Evolutionary conservation across 2,797 vertebrate genomes (phyloP).

Genomic region (Gymnocypris eckloni): DNA sequence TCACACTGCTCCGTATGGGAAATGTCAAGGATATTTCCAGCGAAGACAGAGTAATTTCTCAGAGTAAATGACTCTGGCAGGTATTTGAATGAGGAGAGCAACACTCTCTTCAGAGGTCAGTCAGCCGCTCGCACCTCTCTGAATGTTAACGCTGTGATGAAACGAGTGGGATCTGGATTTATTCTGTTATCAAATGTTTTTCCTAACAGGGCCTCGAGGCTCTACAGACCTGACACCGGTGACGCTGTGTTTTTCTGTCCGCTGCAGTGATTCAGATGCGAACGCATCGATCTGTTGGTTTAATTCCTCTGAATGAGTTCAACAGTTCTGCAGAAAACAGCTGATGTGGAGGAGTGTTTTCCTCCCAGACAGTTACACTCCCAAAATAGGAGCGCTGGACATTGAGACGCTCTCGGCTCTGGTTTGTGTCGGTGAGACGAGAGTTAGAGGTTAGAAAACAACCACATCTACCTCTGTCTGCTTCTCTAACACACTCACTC

Average conservation of each 20-base stretch:
- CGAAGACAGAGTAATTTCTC: conserved; percentile 62
- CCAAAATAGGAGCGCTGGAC: not conserved
- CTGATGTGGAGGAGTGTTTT: not conserved
- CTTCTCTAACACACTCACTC: not conserved
- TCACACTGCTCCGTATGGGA: conserved; percentile 40
- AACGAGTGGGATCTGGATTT: conserved; percentile 5
- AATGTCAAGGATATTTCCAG: conserved; percentile 59
- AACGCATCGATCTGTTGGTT: not conserved
- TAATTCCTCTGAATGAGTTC: not conserved
- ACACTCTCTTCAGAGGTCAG: conserved; percentile 50
- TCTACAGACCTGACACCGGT: not conserved
- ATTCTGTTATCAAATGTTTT: not conserved
- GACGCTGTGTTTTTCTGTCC: not conserved
- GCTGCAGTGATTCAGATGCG: not conserved
- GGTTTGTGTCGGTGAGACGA: not conserved
- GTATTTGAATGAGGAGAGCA: conserved; percentile 58
- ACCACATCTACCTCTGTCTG: not conserved
- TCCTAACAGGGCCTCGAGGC: not conserved
- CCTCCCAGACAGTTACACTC: not conserved
- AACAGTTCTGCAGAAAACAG: not conserved
- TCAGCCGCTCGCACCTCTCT: not conserved
- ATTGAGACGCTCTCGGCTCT: not conserved
- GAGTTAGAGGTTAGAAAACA: not conserved
- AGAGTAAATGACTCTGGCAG: conserved; percentile 59
- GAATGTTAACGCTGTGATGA: not conserved